Evolutionary conservation across 2,888 invertebrate species (phyloP), one percentile per base, ranked within the genome.

Genomic region (Torymus aiolomorphi): DNA sequence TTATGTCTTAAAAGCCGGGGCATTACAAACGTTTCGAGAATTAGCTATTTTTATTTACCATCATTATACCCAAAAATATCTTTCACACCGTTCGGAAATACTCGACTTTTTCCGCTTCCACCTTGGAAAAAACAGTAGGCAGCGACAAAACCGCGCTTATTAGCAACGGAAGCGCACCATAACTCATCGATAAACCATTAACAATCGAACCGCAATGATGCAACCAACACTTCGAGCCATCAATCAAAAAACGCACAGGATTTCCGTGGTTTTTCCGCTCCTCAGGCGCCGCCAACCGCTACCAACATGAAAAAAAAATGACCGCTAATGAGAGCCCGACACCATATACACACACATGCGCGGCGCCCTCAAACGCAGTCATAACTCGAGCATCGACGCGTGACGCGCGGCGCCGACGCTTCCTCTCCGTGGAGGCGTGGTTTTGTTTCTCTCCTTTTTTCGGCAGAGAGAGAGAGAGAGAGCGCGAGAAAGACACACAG

Each of bases 381-480:
- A 52, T 66, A 62, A 42, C 56, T 62, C 49, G 20, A 12, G 8
- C n/a, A 76, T 0, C 61, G 65, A 42, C 10, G 66, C 59, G 16
- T 49, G 16, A 52, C 72, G 73, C 73, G 11, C 62, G 65, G 70
- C 62, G 76, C 67, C 52, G 71, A 80, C 80, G 67, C 76, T 76
- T 80, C 80, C 76, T 80, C 69, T 56, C 62, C 31, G 5, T 18
- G n/a, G 18, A 56, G 75, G 76, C 63, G 76, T 75, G 66, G 74
- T 71, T 57, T 59, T 62, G 79, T 76, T 75, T 67, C 71, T 57
- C 20, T 52, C 52, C 18, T 51, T 20, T 49, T 42, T 59, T 52
- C 63, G 51, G 1, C 4, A 16, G 59, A 18, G 59, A 59, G 24
- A 73, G 16, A 20, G 18, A 63, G n/a, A n/a, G n/a, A n/a, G n/a